phyloP scores from a whole-genome alignment of 1,140 invertebrate species.

The Pectinophora gossypiella region DNA sequence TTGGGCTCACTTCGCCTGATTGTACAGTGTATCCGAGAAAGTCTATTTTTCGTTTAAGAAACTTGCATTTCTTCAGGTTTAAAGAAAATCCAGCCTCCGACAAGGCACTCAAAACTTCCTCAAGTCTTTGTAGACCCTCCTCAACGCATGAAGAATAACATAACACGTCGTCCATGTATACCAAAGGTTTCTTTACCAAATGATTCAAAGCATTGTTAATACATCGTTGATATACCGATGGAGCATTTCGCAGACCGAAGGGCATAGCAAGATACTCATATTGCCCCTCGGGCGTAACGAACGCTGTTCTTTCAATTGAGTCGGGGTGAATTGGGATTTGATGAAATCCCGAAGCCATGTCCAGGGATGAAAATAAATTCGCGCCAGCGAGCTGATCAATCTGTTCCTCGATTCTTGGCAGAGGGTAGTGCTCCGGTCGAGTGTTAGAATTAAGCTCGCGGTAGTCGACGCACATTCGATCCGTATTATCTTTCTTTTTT shows the following conservation, averaged over 20 bases:
- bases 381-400: constrained; percentile 39
- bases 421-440: too few species aligned
- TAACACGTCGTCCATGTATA: constrained; percentile 2
- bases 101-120: constrained; percentile 5
- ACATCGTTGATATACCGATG: constrained; percentile 30
- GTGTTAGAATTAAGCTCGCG: too few species aligned
- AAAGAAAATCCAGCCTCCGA: constrained; percentile 19
- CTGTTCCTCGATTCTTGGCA: constrained; percentile 68
- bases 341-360: too few species aligned
- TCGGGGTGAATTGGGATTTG: too few species aligned
- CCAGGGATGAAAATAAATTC: constrained; percentile 29
- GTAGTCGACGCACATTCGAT: too few species aligned
- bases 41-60: constrained; percentile 21
- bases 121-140: background rate
- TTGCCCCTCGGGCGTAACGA: too few species aligned
- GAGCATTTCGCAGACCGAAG: too few species aligned
- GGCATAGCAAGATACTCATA: too few species aligned
- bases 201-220: constrained; percentile 18
- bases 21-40: constrained; percentile 20
- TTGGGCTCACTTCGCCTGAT: constrained; percentile 19
- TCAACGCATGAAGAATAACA: background rate
- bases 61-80: constrained; percentile 22
- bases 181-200: constrained; percentile 6
- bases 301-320: constrained; percentile 43
- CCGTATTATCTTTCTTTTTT: constrained; percentile 29